phyloP scores from a whole-genome alignment of 1,140 invertebrate species.

The Calephelis virginiensis region DNA sequence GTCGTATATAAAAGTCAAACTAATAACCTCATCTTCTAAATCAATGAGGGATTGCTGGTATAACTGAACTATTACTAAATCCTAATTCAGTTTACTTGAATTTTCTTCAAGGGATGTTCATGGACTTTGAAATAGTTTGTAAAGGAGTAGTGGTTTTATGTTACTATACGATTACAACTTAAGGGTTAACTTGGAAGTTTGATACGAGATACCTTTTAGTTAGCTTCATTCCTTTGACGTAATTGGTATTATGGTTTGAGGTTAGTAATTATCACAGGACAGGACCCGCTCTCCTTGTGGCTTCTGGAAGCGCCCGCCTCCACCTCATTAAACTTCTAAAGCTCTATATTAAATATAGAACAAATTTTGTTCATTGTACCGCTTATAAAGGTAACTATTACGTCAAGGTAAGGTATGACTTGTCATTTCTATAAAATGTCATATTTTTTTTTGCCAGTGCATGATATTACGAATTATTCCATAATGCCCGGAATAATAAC shows the following conservation, averaged over 20 bases:
- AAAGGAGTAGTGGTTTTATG: no score
- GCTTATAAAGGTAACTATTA: background rate
- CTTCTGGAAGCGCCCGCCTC: background rate
- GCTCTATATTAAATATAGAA: no score
- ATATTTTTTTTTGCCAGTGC: background rate
- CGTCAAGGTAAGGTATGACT: background rate
- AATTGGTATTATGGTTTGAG: background rate
- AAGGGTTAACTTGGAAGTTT: conserved; percentile 5
- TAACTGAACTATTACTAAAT: no score
- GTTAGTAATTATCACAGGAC: conserved; percentile 3
- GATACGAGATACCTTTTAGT: background rate
- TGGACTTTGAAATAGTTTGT: no score
- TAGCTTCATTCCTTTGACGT: conserved; percentile 6
- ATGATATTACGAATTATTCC: background rate
- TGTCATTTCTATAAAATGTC: background rate
- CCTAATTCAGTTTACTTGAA: no score
- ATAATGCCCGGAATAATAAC: no score
- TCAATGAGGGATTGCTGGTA: no score
- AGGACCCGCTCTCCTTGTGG: background rate
- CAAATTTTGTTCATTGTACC: conserved; percentile 4
- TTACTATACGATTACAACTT: background rate
- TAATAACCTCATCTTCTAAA: no score
- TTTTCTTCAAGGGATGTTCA: no score
- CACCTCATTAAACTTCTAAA: conserved; percentile 4
- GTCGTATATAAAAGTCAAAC: no score